Conservation (phyloP, 2,888 invertebrate genomes). For the Cephus runcator region DNA sequence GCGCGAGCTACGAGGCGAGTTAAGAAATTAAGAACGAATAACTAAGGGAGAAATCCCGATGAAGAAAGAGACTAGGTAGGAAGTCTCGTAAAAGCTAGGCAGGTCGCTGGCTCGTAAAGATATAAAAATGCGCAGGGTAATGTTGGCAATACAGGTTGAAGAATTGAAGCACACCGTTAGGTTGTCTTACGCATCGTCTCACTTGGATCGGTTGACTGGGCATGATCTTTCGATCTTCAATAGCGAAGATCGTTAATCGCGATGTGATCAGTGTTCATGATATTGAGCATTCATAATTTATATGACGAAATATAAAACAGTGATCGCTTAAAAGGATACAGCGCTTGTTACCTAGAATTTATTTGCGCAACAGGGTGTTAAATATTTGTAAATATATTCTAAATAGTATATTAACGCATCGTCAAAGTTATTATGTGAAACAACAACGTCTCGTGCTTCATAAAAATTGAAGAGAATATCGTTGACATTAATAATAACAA, state of each 20-base stretch:
- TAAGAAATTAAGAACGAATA: too few relatives aligned
- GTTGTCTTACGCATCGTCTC: conserved; percentile 14
- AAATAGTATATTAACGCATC: background rate
- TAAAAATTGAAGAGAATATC: background rate
- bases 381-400: background rate
- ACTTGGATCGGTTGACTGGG: conserved; percentile 2
- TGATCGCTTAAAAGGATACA: background rate
- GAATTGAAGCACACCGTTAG: conserved; percentile 11
- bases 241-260: background rate
- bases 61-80: background rate
- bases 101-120: background rate
- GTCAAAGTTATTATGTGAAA: background rate
- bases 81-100: background rate
- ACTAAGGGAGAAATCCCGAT: too few relatives aligned
- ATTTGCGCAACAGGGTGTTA: background rate
- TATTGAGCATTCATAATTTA: background rate
- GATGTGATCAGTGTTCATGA: background rate
- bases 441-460: background rate
- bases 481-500: background rate
- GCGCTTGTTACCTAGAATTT: background rate
- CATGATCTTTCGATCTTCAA: background rate
- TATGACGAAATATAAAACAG: background rate
- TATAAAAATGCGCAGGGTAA: background rate
- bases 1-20: too few relatives aligned
- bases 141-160: background rate